phyloP scores from a whole-genome alignment of 2,797 vertebrate species.

The Cichlasoma orientale region DNA sequence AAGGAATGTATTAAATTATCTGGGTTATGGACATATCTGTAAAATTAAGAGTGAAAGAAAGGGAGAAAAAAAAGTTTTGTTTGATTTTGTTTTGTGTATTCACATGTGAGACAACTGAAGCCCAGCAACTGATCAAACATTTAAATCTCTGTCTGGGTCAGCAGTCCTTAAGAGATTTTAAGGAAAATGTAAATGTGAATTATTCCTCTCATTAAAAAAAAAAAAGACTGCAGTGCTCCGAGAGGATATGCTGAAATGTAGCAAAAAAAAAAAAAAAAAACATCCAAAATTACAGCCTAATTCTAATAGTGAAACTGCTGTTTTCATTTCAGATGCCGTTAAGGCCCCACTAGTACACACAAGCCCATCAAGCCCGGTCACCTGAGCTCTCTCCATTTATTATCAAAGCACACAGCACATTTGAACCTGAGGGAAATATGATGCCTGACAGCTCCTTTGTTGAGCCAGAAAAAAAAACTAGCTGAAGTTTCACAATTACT shows the following conservation, averaged over 20 bases:
- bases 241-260: slow-evolving; percentile 28
- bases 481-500: slow-evolving; percentile 83
- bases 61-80: slow-evolving; percentile 18
- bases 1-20: slow-evolving; percentile 72
- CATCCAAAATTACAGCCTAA: slow-evolving; percentile 22
- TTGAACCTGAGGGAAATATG: slow-evolving; percentile 78
- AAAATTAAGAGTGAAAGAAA: slow-evolving; percentile 35
- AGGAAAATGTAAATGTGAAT: slow-evolving; percentile 31
- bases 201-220: slow-evolving; percentile 46
- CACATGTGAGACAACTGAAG: slow-evolving; percentile 54
- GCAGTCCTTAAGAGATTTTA: slow-evolving; percentile 48
- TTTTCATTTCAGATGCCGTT: slow-evolving; percentile 31
- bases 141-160: slow-evolving; percentile 56
- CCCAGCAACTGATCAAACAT: slow-evolving; percentile 68
- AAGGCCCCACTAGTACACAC: slow-evolving; percentile 48
- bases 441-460: slow-evolving; percentile 74
- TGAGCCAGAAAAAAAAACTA: slow-evolving; percentile 69
- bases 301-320: slow-evolving; percentile 37
- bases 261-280: not conserved
- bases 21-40: slow-evolving; percentile 62
- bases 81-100: slow-evolving; percentile 31
- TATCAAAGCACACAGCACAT: slow-evolving; percentile 79
- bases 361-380: slow-evolving; percentile 61
- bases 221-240: not conserved
- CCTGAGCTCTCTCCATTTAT: slow-evolving; percentile 76